A percentile compares a stretch with the other conserved stretches of the same genome.
phyloP scores from a whole-genome alignment of 2,113 vertebrate species.

The Chunga burmeisteri region DNA sequence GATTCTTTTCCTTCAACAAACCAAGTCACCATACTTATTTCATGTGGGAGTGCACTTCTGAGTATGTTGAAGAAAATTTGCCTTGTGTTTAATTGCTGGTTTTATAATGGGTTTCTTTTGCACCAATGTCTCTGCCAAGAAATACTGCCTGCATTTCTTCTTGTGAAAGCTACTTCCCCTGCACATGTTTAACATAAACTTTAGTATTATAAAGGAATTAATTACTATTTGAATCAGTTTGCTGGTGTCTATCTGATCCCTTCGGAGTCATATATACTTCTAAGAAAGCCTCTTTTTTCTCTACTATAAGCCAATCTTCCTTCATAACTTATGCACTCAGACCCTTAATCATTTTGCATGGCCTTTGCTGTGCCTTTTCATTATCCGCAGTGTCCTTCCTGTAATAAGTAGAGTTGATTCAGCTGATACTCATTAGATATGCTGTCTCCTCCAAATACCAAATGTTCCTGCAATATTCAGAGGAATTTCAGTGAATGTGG shows the following conservation, averaged over 20 bases:
- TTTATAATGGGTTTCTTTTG: neutral
- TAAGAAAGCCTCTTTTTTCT: slow-evolving; percentile 10
- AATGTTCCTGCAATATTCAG: slow-evolving; percentile 27
- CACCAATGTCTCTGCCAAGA: neutral
- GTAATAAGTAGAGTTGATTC: slow-evolving; percentile 59
- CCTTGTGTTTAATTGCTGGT: neutral
- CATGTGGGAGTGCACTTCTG: neutral
- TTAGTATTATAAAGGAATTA: slow-evolving; percentile 11
- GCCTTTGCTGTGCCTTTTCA: slow-evolving; percentile 30
- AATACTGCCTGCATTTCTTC: neutral
- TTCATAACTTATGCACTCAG: slow-evolving; percentile 52
- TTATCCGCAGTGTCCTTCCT: slow-evolving; percentile 57
- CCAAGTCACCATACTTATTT: neutral
- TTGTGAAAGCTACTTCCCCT: neutral
- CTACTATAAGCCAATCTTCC: slow-evolving; percentile 17
- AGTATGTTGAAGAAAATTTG: neutral
- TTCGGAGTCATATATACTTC: neutral
- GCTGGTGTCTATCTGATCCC: neutral
- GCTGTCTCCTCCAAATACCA: slow-evolving; percentile 54
- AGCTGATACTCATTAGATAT: slow-evolving; percentile 58
- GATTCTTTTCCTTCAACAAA: neutral
- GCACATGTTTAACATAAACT: neutral
- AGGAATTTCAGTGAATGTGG: neutral
- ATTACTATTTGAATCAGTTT: slow-evolving; percentile 27
- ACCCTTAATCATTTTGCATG: slow-evolving; percentile 45